Percentiles rank a stretch among this genome's conserved stretches.
Evolutionary conservation across 2,888 invertebrate species (phyloP).

Genomic region (Mythimna ferrago): DNA sequence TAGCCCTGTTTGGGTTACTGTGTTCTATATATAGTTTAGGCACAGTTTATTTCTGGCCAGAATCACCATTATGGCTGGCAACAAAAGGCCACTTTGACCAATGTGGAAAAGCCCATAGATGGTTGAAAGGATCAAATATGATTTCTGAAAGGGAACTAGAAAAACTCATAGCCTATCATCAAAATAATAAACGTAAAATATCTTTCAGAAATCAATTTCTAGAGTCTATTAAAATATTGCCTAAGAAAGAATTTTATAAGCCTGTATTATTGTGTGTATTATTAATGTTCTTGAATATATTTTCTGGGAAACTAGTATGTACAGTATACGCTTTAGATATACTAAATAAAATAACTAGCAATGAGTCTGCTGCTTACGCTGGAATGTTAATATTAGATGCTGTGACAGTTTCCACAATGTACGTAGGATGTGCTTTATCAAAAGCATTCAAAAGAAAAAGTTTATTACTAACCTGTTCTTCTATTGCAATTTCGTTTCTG

Average conservation of each 20-base stretch:
- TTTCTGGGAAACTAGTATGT: slow-evolving; percentile 50
- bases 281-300: slow-evolving; percentile 27
- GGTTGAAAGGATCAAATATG: slow-evolving; percentile 59
- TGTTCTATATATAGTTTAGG: slow-evolving; percentile 52
- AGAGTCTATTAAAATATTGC: slow-evolving; percentile 1
- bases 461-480: slow-evolving; percentile 62
- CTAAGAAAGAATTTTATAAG: slow-evolving; percentile 43
- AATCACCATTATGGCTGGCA: slow-evolving; percentile 69
- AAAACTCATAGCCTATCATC: slow-evolving; percentile 30
- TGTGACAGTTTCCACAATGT: slow-evolving; percentile 68
- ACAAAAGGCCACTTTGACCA: slow-evolving; percentile 36
- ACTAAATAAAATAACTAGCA: slow-evolving; percentile 65
- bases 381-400: slow-evolving; percentile 74
- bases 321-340: slow-evolving; percentile 70
- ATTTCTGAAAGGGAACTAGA: slow-evolving; percentile 53
- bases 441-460: slow-evolving; percentile 61
- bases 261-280: slow-evolving; percentile 29
- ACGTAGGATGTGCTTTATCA: slow-evolving; percentile 66
- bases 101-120: slow-evolving; percentile 56
- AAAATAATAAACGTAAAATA: slow-evolving; percentile 12
- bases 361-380: slow-evolving; percentile 65
- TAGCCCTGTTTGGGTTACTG: slow-evolving; percentile 58
- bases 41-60: slow-evolving; percentile 64
- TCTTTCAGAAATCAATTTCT: slow-evolving; percentile 7
- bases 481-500: slow-evolving; percentile 59